Evolutionary conservation across 2,797 vertebrate species (phyloP).

Genomic region (Darevskia nairensis): DNA sequence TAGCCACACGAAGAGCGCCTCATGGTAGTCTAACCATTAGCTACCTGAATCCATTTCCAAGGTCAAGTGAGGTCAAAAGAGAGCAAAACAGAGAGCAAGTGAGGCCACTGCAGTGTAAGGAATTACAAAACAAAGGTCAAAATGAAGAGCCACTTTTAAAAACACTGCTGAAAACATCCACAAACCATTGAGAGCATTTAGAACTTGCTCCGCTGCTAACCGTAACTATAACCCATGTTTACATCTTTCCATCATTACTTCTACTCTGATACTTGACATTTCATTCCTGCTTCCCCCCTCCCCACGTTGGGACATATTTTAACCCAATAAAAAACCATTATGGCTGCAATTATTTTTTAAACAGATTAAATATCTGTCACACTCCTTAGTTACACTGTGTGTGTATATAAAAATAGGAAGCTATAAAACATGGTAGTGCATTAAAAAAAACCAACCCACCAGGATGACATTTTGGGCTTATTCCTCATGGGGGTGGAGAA

Average conservation of each 20-base stretch:
- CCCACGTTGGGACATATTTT: slow-evolving; percentile 48
- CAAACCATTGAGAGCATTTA: neutral
- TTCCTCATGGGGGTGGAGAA: slow-evolving; percentile 57
- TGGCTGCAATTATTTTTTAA: slow-evolving; percentile 74
- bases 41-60: too few species aligned
- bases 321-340: slow-evolving; percentile 73
- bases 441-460: slow-evolving; percentile 55
- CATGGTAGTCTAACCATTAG: too few species aligned
- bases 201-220: neutral
- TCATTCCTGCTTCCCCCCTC: accelerated
- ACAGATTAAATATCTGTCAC: slow-evolving; percentile 74
- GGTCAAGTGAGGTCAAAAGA: neutral
- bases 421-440: slow-evolving; percentile 66
- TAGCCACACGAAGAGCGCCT: too few species aligned
- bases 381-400: slow-evolving; percentile 56
- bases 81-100: neutral
- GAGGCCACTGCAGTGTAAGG: neutral
- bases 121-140: neutral
- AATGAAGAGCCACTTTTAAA: neutral
- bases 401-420: slow-evolving; percentile 47
- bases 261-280: accelerated
- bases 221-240: neutral
- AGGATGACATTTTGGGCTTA: slow-evolving; percentile 66
- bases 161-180: neutral
- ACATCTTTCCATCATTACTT: neutral